Conservation (phyloP, 1,140 invertebrate genomes). For the Pachypsylla venusta region DNA sequence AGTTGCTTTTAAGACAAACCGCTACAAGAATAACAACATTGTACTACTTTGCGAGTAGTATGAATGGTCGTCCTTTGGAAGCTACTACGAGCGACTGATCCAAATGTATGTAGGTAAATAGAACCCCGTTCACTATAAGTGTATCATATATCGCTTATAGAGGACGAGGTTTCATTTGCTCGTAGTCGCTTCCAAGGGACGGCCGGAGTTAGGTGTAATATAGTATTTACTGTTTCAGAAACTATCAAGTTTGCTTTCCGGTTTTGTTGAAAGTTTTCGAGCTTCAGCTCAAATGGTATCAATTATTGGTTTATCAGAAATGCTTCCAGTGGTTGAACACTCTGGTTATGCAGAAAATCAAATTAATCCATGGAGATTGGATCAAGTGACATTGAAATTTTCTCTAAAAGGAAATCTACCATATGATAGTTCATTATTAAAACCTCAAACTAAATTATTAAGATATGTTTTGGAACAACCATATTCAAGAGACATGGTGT, state of each 20-base stretch:
- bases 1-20: no score
- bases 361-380: constrained; percentile 84
- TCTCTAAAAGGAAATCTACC: constrained; percentile 80
- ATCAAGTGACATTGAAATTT: constrained; percentile 72
- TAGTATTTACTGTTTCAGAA: constrained; percentile 50
- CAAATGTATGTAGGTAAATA: no score
- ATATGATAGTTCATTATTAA: constrained; percentile 73
- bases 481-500: constrained; percentile 92
- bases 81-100: no score
- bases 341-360: constrained; percentile 75
- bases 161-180: no score
- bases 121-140: no score
- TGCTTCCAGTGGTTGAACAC: constrained; percentile 87
- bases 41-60: no score
- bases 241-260: constrained; percentile 65
- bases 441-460: constrained; percentile 75
- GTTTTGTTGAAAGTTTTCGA: constrained; percentile 83
- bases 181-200: no score
- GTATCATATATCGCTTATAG: no score
- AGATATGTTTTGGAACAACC: constrained; percentile 87
- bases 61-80: no score
- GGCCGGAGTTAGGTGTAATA: no score
- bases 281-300: constrained; percentile 89
- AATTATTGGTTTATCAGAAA: constrained; percentile 72
- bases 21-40: no score